Conservation (phyloP, 2,888 invertebrate species). For the Perithous albicinctus region DNA sequence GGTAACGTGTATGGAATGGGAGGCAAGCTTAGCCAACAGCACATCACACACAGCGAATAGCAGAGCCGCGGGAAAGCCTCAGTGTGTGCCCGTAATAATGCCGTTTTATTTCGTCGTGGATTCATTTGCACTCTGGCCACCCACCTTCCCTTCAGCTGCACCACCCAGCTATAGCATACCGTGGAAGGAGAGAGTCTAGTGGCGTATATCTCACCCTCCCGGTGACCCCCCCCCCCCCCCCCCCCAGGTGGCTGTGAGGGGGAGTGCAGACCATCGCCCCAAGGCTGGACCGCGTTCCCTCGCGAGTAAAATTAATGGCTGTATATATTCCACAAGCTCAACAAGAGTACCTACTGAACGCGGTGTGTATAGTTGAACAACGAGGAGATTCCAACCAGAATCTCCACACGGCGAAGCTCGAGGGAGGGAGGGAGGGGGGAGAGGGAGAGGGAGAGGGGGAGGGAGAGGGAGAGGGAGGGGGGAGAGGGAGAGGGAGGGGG, state of each 20-base stretch:
- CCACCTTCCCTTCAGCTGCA: constrained; percentile 1
- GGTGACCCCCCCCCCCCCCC: constrained; percentile 13
- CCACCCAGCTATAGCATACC: not conserved
- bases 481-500: no score
- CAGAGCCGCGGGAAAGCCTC: constrained; percentile 17
- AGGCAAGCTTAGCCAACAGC: constrained; percentile 3
- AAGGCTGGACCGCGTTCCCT: constrained; percentile 29
- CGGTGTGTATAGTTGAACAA: not conserved
- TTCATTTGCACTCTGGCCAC: constrained; percentile 53
- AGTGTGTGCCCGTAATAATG: constrained; percentile 54
- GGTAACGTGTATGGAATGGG: constrained; percentile 10
- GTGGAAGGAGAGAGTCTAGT: not conserved
- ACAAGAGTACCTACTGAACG: not conserved
- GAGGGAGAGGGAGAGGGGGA: no score
- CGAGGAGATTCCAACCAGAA: constrained; percentile 10
- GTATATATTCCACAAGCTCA: constrained; percentile 52
- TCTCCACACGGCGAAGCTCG: no score
- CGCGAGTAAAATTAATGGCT: constrained; percentile 57
- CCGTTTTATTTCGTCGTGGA: constrained; percentile 61
- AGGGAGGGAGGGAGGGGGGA: no score
- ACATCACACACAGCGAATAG: constrained; percentile 3
- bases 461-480: no score
- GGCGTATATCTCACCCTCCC: constrained; percentile 34
- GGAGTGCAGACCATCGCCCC: constrained; percentile 32
- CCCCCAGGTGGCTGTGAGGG: no score